These are phyloP conservation scores for Scaptomyza graminum DNA, from an alignment of 1,140 invertebrate genomes.

Conservation along the genomic window DNA sequence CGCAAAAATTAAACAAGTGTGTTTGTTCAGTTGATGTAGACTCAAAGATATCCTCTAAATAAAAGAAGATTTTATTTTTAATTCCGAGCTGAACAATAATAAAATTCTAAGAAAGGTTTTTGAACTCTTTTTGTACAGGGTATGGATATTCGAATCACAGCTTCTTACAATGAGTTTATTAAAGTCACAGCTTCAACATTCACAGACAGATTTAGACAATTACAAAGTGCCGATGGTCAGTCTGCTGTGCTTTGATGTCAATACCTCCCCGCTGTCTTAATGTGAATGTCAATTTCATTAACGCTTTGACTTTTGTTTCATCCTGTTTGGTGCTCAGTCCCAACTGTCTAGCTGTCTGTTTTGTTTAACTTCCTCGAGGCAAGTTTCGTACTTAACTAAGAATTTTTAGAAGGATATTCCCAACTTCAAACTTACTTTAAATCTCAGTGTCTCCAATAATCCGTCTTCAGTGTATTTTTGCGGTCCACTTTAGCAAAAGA, in stretches of 20 bases:
- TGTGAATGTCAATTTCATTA: conserved; percentile 75
- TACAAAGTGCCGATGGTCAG: conserved; percentile 16
- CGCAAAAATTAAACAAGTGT: not conserved
- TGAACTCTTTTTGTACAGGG: not conserved
- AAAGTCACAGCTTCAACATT: conserved; percentile 8
- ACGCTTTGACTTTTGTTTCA: conserved; percentile 51
- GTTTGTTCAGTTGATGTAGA: not conserved
- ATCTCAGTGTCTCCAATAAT: too few species aligned
- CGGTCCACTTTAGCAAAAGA: too few species aligned
- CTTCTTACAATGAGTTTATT: conserved; percentile 7
- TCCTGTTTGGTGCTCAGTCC: not conserved
- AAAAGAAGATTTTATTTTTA: too few species aligned
- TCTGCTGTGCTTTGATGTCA: conserved; percentile 7
- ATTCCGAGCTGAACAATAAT: too few species aligned
- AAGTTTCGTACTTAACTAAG: not conserved
- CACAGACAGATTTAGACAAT: conserved; percentile 11
- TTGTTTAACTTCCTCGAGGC: conserved; percentile 29
- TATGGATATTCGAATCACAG: not conserved
- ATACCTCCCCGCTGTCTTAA: not conserved
- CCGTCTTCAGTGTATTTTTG: too few species aligned
- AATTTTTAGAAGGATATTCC: too few species aligned
- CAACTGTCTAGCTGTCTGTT: conserved; percentile 48
- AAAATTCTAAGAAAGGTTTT: too few species aligned
- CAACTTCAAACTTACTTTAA: too few species aligned
- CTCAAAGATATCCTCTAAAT: not conserved